A percentile compares a stretch with the other conserved stretches of the same genome.
Evolutionary conservation across 1,140 invertebrate genomes (phyloP).

Genomic region (Marisa cornuarietis): DNA sequence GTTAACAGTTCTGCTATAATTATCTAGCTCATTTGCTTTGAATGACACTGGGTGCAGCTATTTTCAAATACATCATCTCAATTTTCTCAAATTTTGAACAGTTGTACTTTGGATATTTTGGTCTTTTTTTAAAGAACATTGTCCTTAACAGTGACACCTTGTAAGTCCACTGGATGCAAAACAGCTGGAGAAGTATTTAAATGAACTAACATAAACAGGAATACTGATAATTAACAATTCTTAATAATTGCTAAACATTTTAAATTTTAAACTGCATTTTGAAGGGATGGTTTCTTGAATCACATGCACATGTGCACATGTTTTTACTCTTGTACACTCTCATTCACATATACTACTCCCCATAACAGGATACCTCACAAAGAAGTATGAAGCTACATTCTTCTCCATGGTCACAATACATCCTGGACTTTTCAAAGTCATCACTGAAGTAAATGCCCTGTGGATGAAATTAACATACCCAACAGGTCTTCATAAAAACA

Average conservation of each 20-base stretch:
- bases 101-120: no score
- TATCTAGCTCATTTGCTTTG: no score
- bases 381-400: constrained; percentile 42
- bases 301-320: not conserved
- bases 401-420: constrained; percentile 43
- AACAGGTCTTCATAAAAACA: not conserved
- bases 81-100: no score
- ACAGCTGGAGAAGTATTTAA: not conserved
- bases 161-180: no score
- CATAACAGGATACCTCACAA: constrained; percentile 54
- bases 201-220: not conserved
- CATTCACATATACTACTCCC: not conserved
- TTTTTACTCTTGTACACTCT: not conserved
- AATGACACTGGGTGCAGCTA: no score
- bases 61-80: no score
- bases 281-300: not conserved
- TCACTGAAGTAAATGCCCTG: constrained; percentile 67
- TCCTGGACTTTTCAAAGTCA: constrained; percentile 60
- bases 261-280: no score
- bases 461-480: constrained; percentile 18
- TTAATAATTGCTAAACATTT: no score
- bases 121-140: no score
- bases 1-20: no score
- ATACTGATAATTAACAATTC: no score
- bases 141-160: no score